A percentile compares a stretch with the other conserved stretches of the same genome.
These are phyloP conservation scores for Cybosia mesomella DNA, from an alignment of 2,888 invertebrate genomes.

Conservation along the genomic window DNA sequence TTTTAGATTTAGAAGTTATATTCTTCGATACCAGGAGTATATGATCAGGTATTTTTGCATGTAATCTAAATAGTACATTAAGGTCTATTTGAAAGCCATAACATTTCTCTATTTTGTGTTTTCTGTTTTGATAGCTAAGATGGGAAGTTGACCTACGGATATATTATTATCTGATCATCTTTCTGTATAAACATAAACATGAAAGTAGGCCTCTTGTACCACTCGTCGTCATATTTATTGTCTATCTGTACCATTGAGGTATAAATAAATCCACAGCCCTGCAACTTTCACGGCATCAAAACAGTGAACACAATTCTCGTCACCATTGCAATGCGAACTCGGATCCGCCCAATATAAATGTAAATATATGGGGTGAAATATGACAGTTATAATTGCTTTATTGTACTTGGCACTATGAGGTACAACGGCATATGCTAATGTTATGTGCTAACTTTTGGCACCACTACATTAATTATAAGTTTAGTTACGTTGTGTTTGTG, in stretches of 20 bases:
- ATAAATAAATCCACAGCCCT: conserved; percentile 15
- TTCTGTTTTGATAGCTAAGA: no score
- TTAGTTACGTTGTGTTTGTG: conserved; percentile 23
- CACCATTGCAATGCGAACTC: conserved; percentile 26
- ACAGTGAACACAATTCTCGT: conserved; percentile 40
- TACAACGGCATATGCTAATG: conserved; percentile 70
- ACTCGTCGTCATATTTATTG: not conserved
- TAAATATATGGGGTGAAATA: conserved; percentile 83
- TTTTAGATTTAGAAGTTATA: conserved; percentile 3
- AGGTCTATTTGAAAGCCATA: not conserved
- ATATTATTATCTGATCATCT: no score
- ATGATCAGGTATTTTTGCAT: not conserved
- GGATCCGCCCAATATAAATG: conserved; percentile 81
- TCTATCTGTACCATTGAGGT: not conserved
- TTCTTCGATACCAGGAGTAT: not conserved
- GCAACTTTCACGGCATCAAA: conserved; percentile 42
- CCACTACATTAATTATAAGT: conserved; percentile 50
- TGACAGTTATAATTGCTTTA: conserved; percentile 86
- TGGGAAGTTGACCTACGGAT: no score
- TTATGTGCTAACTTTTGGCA: conserved; percentile 46
- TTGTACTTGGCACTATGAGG: conserved; percentile 71
- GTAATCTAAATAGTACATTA: not conserved
- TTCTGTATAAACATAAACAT: no score
- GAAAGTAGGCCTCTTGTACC: no score
- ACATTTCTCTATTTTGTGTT: no score